Conservation (phyloP, 1,140 invertebrate genomes). For the Stegodyphus dumicola region DNA sequence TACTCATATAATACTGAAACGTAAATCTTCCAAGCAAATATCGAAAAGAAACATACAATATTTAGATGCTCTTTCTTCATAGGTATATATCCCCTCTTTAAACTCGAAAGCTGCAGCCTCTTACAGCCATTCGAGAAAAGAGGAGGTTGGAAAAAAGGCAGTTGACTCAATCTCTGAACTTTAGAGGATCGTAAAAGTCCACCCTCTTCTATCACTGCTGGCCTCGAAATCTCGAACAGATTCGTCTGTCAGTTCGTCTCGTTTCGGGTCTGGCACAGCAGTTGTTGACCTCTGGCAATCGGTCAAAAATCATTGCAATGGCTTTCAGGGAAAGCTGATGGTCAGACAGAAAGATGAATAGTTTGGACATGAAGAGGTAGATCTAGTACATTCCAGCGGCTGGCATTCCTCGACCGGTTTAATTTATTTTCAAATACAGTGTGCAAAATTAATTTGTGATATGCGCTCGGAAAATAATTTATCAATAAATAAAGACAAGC, state of each 20-base stretch:
- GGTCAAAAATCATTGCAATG: background rate
- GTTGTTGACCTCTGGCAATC: background rate
- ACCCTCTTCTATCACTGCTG: constrained; percentile 34
- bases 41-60: too few species aligned
- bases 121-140: background rate
- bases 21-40: too few species aligned
- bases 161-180: constrained; percentile 48
- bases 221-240: background rate
- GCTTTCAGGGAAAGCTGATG: background rate
- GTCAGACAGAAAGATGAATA: background rate
- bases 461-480: too few species aligned
- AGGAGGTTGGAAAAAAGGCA: constrained; percentile 7
- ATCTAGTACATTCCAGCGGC: background rate
- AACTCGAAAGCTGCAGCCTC: background rate
- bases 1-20: too few species aligned
- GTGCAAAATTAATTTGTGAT: too few species aligned
- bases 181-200: constrained; percentile 45
- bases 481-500: too few species aligned
- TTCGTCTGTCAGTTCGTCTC: constrained; percentile 19
- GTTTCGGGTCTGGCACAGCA: background rate
- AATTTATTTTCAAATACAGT: too few species aligned
- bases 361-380: background rate
- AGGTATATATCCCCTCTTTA: background rate
- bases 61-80: too few species aligned
- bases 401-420: too few species aligned